Conservation (phyloP, 1,140 invertebrate genomes). For the Sycophila sp. region DNA sequence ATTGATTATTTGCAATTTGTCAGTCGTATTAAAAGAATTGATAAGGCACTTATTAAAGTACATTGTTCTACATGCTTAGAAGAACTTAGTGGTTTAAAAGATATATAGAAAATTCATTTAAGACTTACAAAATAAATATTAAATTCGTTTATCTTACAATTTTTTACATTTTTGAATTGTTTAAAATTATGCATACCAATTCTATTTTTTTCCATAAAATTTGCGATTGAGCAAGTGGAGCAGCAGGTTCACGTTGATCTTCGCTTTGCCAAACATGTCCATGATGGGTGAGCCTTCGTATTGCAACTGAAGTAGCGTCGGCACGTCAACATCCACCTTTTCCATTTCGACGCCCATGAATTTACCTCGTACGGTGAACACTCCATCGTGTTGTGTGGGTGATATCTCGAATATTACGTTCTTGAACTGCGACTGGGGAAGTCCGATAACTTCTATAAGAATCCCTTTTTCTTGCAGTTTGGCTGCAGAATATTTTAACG, state of each 20-base stretch:
- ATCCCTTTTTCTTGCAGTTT: slow-evolving; percentile 81
- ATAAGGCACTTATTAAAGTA: no score
- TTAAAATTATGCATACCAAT: not conserved
- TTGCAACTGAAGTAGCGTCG: slow-evolving; percentile 81
- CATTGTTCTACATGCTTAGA: no score
- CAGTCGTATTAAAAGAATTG: no score
- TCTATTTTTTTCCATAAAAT: slow-evolving; percentile 75
- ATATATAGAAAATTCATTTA: not conserved
- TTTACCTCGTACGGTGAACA: slow-evolving; percentile 79
- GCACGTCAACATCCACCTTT: slow-evolving; percentile 79
- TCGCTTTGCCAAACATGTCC: slow-evolving; percentile 83
- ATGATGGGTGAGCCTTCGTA: slow-evolving; percentile 83
- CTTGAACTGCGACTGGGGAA: slow-evolving; percentile 76
- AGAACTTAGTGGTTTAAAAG: not conserved
- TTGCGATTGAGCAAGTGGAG: slow-evolving; percentile 82
- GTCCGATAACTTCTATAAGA: slow-evolving; percentile 77
- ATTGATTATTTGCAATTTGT: no score
- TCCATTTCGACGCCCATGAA: slow-evolving; percentile 86
- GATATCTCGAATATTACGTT: slow-evolving; percentile 83
- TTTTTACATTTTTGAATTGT: not conserved
- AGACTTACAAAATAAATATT: no score
- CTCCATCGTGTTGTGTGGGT: slow-evolving; percentile 74
- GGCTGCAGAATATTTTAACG: slow-evolving; percentile 77
- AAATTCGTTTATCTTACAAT: not conserved
- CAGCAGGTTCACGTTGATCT: slow-evolving; percentile 82